phyloP scores from a whole-genome alignment of 2,888 invertebrate species.

The Exephanes ischioxanthus region DNA sequence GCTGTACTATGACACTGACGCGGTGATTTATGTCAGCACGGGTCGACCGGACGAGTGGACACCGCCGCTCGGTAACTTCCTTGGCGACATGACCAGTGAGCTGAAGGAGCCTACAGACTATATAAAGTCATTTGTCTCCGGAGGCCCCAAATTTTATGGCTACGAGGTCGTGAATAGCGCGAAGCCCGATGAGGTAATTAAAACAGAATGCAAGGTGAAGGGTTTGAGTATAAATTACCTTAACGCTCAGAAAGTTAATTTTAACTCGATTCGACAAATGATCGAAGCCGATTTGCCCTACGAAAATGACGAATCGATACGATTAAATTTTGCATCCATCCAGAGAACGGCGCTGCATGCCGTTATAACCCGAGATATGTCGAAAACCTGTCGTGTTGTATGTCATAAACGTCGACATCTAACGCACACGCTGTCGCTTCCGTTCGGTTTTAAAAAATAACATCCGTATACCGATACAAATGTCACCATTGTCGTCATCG shows the following conservation, averaged over 20 bases:
- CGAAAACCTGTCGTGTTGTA: too few species aligned
- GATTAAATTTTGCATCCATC: neutral
- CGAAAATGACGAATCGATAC: slow-evolving; percentile 23
- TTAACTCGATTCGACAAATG: neutral
- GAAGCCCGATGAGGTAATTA: neutral
- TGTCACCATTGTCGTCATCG: too few species aligned
- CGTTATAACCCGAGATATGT: too few species aligned
- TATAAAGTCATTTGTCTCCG: slow-evolving; percentile 74
- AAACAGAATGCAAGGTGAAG: too few species aligned
- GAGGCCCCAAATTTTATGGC: slow-evolving; percentile 75
- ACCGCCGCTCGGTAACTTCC: slow-evolving; percentile 74
- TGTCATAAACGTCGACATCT: too few species aligned
- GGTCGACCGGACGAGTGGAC: slow-evolving; percentile 50
- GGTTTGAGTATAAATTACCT: slow-evolving; percentile 40
- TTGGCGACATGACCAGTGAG: slow-evolving; percentile 81
- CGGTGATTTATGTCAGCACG: slow-evolving; percentile 74
- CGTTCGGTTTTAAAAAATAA: too few species aligned
- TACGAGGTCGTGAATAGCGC: slow-evolving; percentile 21
- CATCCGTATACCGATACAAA: too few species aligned
- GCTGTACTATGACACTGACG: slow-evolving; percentile 82
- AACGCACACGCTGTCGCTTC: too few species aligned
- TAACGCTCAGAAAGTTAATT: slow-evolving; percentile 45
- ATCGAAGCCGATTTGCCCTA: neutral
- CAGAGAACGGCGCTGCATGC: neutral
- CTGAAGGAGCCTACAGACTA: slow-evolving; percentile 72